These are phyloP conservation scores for Centropristis striata DNA, from an alignment of 2,113 vertebrate species.

Conservation along the genomic window DNA sequence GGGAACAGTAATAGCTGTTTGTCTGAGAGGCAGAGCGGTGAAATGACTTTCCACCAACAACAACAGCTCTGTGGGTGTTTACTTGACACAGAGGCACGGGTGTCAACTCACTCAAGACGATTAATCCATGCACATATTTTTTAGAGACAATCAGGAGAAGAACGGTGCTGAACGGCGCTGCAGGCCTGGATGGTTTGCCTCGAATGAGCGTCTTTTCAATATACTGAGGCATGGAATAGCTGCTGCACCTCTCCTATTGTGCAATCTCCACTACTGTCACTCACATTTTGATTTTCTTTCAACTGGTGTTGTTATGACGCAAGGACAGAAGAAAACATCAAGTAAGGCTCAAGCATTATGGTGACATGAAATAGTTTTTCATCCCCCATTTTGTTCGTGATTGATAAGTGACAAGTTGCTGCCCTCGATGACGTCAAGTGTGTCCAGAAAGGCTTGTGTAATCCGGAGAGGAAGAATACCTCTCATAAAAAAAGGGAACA, in stretches of 20 bases:
- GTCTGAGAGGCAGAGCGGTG: conserved; percentile 60
- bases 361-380: conserved; percentile 35
- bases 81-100: conserved; percentile 44
- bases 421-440: neutral
- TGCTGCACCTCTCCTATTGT: neutral
- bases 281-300: conserved; percentile 37
- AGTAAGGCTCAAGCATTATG: neutral
- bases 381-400: conserved; percentile 33
- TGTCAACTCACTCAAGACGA: conserved; percentile 50
- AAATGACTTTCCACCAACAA: conserved; percentile 60
- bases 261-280: conserved; percentile 55
- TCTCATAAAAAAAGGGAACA: neutral
- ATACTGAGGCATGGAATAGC: conserved; percentile 6
- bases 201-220: conserved; percentile 29
- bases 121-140: conserved; percentile 41
- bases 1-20: conserved; percentile 67
- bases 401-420: conserved; percentile 34
- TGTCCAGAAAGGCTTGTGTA: conserved; percentile 5
- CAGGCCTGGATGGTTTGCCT: neutral
- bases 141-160: neutral
- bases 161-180: too few relatives aligned
- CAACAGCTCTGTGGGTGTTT: conserved; percentile 72
- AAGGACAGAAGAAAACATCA: conserved; percentile 4
- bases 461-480: conserved; percentile 9
- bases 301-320: conserved; percentile 24